Conservation (phyloP, 2,888 invertebrate genomes). For the Oxystoma pomonae region DNA sequence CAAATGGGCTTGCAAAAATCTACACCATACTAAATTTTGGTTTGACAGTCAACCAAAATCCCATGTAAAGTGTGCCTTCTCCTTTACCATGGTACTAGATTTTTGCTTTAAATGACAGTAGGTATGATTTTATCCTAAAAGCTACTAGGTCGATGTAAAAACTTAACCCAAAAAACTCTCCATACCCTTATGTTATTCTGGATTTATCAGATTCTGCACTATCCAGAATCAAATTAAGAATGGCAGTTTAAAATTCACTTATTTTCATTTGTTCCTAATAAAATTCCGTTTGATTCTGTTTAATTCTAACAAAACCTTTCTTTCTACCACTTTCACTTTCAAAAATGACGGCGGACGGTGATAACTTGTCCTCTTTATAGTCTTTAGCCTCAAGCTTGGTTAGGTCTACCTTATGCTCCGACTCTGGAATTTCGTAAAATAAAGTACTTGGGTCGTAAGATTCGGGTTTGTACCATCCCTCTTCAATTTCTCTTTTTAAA, state of each 20-base stretch:
- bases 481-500: constrained; percentile 9
- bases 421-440: constrained; percentile 22
- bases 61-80: no score
- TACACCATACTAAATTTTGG: neutral
- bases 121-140: no score
- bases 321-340: constrained; percentile 31
- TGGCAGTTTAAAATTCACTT: neutral
- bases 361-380: constrained; percentile 34
- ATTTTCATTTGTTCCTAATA: neutral
- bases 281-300: constrained; percentile 14
- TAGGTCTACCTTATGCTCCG: constrained; percentile 23
- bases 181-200: no score
- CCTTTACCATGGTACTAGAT: no score
- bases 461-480: constrained; percentile 31
- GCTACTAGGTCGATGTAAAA: no score
- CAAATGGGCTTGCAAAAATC: no score
- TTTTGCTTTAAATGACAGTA: no score
- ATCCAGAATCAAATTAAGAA: neutral
- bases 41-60: no score
- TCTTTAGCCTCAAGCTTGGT: constrained; percentile 30
- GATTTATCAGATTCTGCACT: no score
- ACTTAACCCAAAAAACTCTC: no score
- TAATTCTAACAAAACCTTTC: constrained; percentile 22
- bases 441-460: constrained; percentile 29
- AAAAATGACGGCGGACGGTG: constrained; percentile 35